phyloP scores from a whole-genome alignment of 2,888 invertebrate species.

The Acanthosepion lycidas region DNA sequence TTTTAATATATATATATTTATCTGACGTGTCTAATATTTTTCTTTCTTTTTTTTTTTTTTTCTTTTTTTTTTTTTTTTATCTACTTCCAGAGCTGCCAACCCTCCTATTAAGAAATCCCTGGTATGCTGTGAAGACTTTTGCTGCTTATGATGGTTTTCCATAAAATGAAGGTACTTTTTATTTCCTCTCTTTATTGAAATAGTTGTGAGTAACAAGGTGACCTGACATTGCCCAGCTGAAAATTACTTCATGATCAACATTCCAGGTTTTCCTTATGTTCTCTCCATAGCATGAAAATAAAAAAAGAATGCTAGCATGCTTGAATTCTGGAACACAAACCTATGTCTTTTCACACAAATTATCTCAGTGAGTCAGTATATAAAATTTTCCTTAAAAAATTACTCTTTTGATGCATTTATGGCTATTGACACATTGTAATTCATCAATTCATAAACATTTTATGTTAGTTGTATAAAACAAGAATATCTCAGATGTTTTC shows the following conservation, averaged over 20 bases:
- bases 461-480: no score
- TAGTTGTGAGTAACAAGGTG: background rate
- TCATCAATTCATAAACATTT: no score
- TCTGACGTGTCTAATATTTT: background rate
- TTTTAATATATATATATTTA: background rate
- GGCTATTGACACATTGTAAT: background rate
- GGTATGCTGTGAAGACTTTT: conserved; percentile 43
- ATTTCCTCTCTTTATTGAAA: background rate
- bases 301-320: background rate
- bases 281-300: background rate
- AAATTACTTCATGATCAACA: background rate
- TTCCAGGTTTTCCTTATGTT: background rate
- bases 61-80: background rate
- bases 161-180: conserved; percentile 47
- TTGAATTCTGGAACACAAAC: background rate
- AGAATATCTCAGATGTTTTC: no score
- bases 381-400: background rate
- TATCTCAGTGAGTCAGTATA: background rate
- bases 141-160: conserved; percentile 44
- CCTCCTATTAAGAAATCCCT: conserved; percentile 42
- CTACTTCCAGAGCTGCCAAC: conserved; percentile 16
- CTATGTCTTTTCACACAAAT: background rate
- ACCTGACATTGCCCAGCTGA: conserved; percentile 8
- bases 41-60: background rate
- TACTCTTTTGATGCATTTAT: background rate